phyloP scores from a whole-genome alignment of 2,888 invertebrate genomes.

The Terebella lapidaria region DNA sequence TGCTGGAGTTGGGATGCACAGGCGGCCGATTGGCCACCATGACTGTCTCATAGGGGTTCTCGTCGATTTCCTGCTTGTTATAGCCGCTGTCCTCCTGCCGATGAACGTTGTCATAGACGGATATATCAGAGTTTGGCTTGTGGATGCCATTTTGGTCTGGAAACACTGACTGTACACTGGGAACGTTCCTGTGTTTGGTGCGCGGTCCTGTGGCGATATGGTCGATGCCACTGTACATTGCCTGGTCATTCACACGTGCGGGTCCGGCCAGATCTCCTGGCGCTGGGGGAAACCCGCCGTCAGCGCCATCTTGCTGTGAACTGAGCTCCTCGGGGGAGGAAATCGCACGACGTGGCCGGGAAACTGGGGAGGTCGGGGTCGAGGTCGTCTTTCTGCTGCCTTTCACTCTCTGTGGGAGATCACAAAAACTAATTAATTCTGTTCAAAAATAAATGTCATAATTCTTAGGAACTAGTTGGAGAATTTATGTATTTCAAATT shows the following conservation, averaged over 20 bases:
- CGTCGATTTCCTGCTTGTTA: background rate
- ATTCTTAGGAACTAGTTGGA: too few species aligned
- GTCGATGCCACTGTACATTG: background rate
- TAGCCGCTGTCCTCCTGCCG: too few species aligned
- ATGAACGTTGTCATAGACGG: conserved; percentile 2
- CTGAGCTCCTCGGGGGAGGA: conserved; percentile 35
- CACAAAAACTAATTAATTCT: too few species aligned
- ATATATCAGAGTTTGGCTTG: background rate
- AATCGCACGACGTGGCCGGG: conserved; percentile 28
- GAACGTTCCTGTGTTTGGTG: conserved; percentile 27
- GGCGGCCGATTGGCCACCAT: background rate
- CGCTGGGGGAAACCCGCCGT: conserved; percentile 2
- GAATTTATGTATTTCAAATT: too few species aligned
- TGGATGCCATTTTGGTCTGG: background rate
- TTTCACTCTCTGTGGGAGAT: background rate
- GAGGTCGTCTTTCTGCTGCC: conserved; percentile 74
- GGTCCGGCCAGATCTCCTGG: conserved; percentile 5
- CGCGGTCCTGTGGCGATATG: conserved; percentile 33
- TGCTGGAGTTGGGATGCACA: background rate
- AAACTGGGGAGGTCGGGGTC: conserved; percentile 81
- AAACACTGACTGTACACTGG: conserved; percentile 9
- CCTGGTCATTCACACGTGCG: conserved; percentile 5
- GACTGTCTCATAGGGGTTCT: conserved; percentile 2
- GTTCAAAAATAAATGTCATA: too few species aligned
- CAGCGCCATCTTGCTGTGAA: conserved; percentile 16